Base-by-base conservation (phyloP, 1,140 invertebrate genomes). In the Lepeophtheirus salmonis region DNA sequence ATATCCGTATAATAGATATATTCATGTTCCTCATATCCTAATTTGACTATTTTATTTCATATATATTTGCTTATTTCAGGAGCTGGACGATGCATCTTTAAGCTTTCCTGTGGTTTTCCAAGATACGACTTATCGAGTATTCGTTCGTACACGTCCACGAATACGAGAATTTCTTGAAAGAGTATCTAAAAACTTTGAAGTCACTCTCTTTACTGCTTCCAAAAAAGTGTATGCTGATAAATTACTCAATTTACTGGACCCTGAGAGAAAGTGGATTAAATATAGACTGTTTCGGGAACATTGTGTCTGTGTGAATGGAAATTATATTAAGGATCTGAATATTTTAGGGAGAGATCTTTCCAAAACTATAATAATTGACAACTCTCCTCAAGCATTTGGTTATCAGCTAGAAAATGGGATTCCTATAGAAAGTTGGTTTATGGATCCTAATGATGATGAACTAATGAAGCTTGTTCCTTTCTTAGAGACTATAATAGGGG, bases 401-500 rank as follows among this genome's bases (percentile, higher is more conserved):
- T 78, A 81, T 48, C 75, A 92, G 82, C 71, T 92, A 62, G 89
- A 95, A 73, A 96, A 96, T 75, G 91, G 91, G 26, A 96, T 97
- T 65, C 90, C 91, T 0, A 96, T 97, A 67, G 87, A 92, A 73
- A 92, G 88, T 71, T 97, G 92, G 91, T 97, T 95, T 74, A 80
- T 87, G 41, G 89, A 96, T 73, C 78, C 82, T 67, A 80, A 79
- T 62, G 92, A 97, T 73, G 80, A 78, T 24, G 92, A 97, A 70
- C 74, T 97, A 22, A 80, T 94, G 67, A 94, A 94, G 70, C 70
- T 97, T 53, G 73, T 96, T 69, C 91, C 91, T 51, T 95, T 96
- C 75, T 76, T 97, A 57, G 88, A 96, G 72, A 80, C 83, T 67
- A 75, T 96, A 63, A 24, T 20, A 1, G 22, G 50, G 50, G 26